Conservation (phyloP, 1,140 invertebrate genomes). For the Proctacanthus coquilletti region DNA sequence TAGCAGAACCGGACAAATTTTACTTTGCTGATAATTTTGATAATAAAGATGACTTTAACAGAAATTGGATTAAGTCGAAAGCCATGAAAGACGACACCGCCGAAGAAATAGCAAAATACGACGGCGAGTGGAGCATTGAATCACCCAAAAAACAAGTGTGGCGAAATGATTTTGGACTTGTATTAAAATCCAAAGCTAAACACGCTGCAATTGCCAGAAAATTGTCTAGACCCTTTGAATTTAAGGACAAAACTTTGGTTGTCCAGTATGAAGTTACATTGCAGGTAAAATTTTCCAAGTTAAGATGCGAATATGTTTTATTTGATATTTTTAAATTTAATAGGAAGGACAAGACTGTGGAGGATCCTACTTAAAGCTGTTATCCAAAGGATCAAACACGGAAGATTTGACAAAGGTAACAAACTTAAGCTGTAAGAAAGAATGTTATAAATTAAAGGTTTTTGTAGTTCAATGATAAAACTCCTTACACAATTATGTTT, state of each 20-base stretch:
- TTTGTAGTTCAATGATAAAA: conserved; percentile 77
- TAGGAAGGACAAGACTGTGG: conserved; percentile 98
- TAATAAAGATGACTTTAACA: conserved; percentile 53
- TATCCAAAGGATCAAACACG: conserved; percentile 49
- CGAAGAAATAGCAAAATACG: conserved; percentile 87
- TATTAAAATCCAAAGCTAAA: conserved; percentile 88
- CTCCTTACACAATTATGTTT: conserved; percentile 97
- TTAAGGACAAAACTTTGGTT: conserved; percentile 73
- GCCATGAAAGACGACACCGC: conserved; percentile 89
- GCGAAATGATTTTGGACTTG: conserved; percentile 71
- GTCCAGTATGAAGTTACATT: conserved; percentile 85
- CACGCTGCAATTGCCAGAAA: conserved; percentile 87
- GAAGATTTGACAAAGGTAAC: conserved; percentile 47
- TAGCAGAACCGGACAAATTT: conserved; percentile 40
- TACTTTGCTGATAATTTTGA: conserved; percentile 85
- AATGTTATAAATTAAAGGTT: neutral
- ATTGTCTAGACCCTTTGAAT: conserved; percentile 69
- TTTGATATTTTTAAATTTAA: conserved; percentile 20
- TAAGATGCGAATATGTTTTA: conserved; percentile 14
- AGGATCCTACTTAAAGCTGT: conserved; percentile 91
- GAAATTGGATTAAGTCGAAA: conserved; percentile 74
- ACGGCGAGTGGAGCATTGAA: conserved; percentile 74
- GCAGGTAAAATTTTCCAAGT: conserved; percentile 31
- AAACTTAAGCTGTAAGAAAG: neutral
- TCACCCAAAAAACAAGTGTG: conserved; percentile 57